Percentiles rank a stretch among this genome's conserved stretches.
These are phyloP conservation scores for Poicephalus meyeri DNA, from an alignment of 2,113 vertebrate species.

Conservation along the genomic window DNA sequence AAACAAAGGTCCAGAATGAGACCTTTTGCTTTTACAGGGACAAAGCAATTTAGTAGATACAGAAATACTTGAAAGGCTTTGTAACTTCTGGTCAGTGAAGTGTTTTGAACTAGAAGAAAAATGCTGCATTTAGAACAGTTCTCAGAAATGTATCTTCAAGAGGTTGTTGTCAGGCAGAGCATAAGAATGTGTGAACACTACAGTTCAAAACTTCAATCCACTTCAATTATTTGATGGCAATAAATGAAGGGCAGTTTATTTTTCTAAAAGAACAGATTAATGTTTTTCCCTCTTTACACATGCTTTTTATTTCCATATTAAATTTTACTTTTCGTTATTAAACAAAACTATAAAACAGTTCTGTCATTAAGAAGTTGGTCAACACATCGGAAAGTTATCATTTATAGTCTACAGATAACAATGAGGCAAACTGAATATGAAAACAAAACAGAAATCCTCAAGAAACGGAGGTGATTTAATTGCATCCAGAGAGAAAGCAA, in stretches of 20 bases:
- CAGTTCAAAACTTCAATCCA: background rate
- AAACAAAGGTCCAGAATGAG: background rate
- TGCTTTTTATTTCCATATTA: background rate
- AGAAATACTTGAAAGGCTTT: background rate
- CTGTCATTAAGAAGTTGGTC: background rate
- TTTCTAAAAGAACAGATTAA: background rate
- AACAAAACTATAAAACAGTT: background rate
- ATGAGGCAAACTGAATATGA: background rate
- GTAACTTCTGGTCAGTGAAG: background rate
- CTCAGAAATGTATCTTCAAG: background rate
- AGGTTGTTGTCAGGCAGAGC: background rate
- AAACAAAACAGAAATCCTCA: background rate
- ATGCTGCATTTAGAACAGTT: background rate
- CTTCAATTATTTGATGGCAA: background rate
- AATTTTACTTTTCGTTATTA: background rate
- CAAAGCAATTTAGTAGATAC: background rate
- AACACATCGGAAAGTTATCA: background rate
- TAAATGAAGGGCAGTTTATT: background rate
- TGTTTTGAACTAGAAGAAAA: background rate
- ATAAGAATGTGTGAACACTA: background rate
- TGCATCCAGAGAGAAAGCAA: background rate
- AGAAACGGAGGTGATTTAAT: background rate
- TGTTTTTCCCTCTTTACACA: background rate
- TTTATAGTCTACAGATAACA: background rate
- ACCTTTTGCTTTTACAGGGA: background rate